Evolutionary conservation across 1,140 invertebrate species (phyloP), one percentile per base, ranked within the genome.

Genomic region (Aleiodes sp.): DNA sequence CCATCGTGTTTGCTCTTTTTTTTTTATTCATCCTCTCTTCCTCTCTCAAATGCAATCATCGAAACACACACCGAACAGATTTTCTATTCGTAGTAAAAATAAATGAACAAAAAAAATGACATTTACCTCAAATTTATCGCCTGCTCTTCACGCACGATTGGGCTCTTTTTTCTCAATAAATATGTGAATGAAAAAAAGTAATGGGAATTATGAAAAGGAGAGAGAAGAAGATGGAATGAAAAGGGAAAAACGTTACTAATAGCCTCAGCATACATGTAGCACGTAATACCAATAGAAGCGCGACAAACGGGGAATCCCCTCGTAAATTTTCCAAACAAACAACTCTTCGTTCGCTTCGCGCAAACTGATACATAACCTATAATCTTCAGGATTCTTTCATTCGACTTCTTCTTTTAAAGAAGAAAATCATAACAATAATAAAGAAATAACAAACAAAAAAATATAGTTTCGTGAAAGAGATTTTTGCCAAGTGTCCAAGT

Each of bases 91-190:
- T n/a, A n/a, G n/a, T n/a, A n/a, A n/a, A n/a, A n/a, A n/a, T n/a
- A n/a, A n/a, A n/a, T n/a, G n/a, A 26, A 1, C 14, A 31, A 6
- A 60, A 46, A 68, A 68, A 68, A 61, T 68, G 57, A 35, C 35
- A 67, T 61, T 59, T 68, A 28, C 37, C 28, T 26, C 29, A 66
- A 70, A 65, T 70, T 70, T 66, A 70, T 70, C 26, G 61, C 57
- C 57, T 37, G 35, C 39, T 68, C 7, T 68, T 68, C 65, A 68
- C 65, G 57, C 35, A 41, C 65, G 65, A 68, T 68, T 68, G 46
- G 61, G 33, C 46, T 29, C 26, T 61, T 46, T 39, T 10, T n/a
- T n/a, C n/a, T n/a, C n/a, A n/a, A n/a, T n/a, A n/a, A n/a, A 46
- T 8, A 19, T 31, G 39, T 26, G 63, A 33, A 66, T 14, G 9